These are phyloP conservation scores for Thumatha senex DNA, from an alignment of 2,888 invertebrate genomes.

Conservation along the genomic window DNA sequence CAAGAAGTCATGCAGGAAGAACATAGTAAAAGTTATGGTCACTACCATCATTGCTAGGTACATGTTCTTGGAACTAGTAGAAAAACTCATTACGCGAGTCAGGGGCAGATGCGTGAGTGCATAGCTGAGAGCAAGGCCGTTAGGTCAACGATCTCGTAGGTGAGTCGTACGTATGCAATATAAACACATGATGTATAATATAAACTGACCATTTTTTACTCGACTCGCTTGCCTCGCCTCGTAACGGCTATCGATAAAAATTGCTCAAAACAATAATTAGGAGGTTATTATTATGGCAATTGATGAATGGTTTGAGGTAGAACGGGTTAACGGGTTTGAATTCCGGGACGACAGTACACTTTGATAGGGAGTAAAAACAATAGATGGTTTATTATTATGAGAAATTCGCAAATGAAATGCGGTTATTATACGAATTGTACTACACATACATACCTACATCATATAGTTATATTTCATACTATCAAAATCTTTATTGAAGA, in stretches of 20 bases:
- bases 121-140: constrained; percentile 34
- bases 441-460: no score
- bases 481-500: no score
- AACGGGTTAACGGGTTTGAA: background rate
- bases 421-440: no score
- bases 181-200: constrained; percentile 22
- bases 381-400: background rate
- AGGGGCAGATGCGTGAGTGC: constrained; percentile 28
- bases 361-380: background rate
- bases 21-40: background rate
- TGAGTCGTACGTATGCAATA: constrained; percentile 19
- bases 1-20: background rate
- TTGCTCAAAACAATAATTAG: constrained; percentile 7
- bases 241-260: constrained; percentile 6
- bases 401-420: no score
- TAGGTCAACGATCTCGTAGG: constrained; percentile 25
- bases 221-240: background rate
- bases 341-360: background rate
- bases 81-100: constrained; percentile 35
- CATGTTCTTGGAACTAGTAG: constrained; percentile 11
- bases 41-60: background rate
- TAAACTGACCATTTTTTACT: constrained; percentile 25
- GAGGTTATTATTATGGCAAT: background rate
- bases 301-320: constrained; percentile 2
- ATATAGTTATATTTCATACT: no score